A percentile compares a stretch with the other conserved stretches of the same genome.
Conservation (phyloP, 2,888 invertebrate genomes). For the Theretra japonica region DNA sequence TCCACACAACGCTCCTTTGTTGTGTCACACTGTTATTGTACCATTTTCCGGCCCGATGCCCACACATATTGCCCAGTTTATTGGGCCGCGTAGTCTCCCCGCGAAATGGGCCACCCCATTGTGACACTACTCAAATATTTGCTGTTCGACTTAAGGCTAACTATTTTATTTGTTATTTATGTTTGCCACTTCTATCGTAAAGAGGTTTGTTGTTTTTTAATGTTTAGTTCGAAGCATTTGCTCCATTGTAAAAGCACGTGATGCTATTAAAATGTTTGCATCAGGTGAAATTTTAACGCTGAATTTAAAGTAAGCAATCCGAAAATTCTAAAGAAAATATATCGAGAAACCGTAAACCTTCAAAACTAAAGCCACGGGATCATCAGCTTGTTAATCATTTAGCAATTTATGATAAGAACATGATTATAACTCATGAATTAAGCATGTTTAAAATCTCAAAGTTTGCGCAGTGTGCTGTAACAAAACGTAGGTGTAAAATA, state of each 20-base stretch:
- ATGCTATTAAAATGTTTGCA: too few species aligned
- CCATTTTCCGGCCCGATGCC: slow-evolving; percentile 45
- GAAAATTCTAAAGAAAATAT: too few species aligned
- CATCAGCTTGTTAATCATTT: slow-evolving; percentile 9
- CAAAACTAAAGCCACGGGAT: background rate
- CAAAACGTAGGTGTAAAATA: background rate
- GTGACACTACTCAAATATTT: slow-evolving; percentile 26
- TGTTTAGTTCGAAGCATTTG: too few species aligned
- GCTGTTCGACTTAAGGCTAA: slow-evolving; percentile 8
- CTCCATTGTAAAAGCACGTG: too few species aligned
- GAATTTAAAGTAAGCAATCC: too few species aligned
- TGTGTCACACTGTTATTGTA: slow-evolving; percentile 37
- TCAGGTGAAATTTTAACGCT: too few species aligned
- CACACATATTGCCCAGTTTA: slow-evolving; percentile 32
- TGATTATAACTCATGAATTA: slow-evolving; percentile 8
- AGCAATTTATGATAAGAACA: slow-evolving; percentile 9
- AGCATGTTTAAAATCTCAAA: slow-evolving; percentile 19
- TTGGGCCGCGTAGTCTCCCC: slow-evolving; percentile 18
- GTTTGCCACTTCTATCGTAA: background rate
- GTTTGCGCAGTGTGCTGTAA: background rate
- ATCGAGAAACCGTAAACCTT: background rate
- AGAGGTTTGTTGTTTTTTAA: too few species aligned
- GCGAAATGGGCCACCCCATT: slow-evolving; percentile 19
- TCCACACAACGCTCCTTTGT: slow-evolving; percentile 36
- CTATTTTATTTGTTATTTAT: slow-evolving; percentile 5